Conservation (phyloP, 2,113 vertebrate species). For the Seriola quinqueradiata region DNA sequence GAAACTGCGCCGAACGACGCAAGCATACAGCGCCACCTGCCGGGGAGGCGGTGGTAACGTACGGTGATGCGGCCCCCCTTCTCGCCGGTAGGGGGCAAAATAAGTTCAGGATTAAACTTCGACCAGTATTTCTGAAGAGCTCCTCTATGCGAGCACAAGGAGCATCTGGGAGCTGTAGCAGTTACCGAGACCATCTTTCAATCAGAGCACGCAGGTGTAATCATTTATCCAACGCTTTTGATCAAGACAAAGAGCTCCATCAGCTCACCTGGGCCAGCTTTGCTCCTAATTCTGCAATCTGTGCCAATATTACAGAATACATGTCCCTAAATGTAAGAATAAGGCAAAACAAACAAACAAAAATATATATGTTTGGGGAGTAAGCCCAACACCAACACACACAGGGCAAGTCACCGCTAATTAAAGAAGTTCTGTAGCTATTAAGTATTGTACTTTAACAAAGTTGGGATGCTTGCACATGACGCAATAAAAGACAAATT, state of each 20-base stretch:
- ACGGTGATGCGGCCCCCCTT: rapidly evolving
- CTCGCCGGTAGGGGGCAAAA: slow-evolving; percentile 49
- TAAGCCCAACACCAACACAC: neutral
- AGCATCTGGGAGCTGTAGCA: neutral
- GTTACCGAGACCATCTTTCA: neutral
- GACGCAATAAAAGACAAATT: neutral
- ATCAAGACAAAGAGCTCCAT: neutral
- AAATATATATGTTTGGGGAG: no score
- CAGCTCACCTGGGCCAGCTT: neutral
- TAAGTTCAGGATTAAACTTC: slow-evolving; percentile 3
- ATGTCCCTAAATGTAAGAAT: neutral
- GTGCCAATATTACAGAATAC: neutral
- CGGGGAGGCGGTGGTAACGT: slow-evolving; percentile 20
- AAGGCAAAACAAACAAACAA: no score
- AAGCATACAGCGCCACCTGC: slow-evolving; percentile 4
- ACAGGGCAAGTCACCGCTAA: no score
- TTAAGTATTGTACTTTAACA: neutral
- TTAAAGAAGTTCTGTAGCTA: neutral
- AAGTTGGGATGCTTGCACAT: neutral
- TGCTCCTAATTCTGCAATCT: neutral
- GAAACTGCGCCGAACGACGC: no score
- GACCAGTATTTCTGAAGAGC: neutral
- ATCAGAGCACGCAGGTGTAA: no score
- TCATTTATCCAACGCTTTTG: no score
- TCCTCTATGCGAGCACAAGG: neutral